Percentiles rank a stretch among this genome's conserved stretches.
Evolutionary conservation across 1,140 invertebrate genomes (phyloP).

Genomic region (Pseudachorutes palmiensis): DNA sequence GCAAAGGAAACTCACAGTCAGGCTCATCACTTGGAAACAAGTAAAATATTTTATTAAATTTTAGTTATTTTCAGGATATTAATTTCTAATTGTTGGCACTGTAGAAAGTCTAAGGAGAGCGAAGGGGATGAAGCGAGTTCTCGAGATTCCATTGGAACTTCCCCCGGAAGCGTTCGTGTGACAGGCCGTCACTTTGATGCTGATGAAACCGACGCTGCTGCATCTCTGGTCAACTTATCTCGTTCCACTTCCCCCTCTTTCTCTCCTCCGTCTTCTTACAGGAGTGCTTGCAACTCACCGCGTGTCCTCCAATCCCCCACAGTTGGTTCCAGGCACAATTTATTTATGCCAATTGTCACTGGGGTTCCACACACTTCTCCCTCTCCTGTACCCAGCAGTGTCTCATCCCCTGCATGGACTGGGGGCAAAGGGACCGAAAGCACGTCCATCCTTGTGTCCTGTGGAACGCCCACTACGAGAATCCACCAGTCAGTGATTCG

Average conservation of each 20-base stretch:
- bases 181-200: slow-evolving; percentile 68
- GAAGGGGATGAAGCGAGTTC: slow-evolving; percentile 79
- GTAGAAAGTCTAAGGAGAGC: slow-evolving; percentile 43
- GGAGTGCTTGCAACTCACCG: slow-evolving; percentile 45
- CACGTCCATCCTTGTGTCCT: slow-evolving; percentile 20
- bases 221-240: slow-evolving; percentile 89
- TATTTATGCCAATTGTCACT: slow-evolving; percentile 71
- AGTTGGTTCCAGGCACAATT: slow-evolving; percentile 58
- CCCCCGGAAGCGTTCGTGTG: slow-evolving; percentile 60
- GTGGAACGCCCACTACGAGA: not conserved
- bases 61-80: not conserved
- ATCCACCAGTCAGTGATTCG: slow-evolving; percentile 38
- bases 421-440: slow-evolving; percentile 16
- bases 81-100: slow-evolving; percentile 7
- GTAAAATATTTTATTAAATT: not conserved
- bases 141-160: slow-evolving; percentile 59
- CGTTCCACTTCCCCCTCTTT: slow-evolving; percentile 79
- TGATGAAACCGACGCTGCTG: slow-evolving; percentile 92
- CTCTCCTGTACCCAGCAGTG: slow-evolving; percentile 41
- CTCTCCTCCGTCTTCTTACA: slow-evolving; percentile 61
- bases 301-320: slow-evolving; percentile 58
- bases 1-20: slow-evolving; percentile 49
- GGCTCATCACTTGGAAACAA: slow-evolving; percentile 21
- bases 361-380: slow-evolving; percentile 42
- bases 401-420: slow-evolving; percentile 37